phyloP scores from a whole-genome alignment of 92 coral and sea anemone species.

The Heteractis magnifica region DNA sequence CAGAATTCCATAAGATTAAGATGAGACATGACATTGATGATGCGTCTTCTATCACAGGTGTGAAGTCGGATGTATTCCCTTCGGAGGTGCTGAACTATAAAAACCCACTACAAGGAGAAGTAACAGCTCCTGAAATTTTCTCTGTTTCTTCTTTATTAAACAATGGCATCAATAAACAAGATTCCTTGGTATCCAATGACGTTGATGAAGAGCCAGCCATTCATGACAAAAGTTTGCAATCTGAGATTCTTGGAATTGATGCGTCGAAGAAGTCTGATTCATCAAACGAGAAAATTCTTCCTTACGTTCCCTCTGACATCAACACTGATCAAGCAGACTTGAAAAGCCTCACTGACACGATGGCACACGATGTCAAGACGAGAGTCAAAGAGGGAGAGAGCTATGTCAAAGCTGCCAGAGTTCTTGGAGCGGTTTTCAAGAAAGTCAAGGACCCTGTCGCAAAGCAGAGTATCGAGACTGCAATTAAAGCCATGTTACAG shows the following conservation, averaged over 20 bases:
- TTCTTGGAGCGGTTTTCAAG: conserved; percentile 81
- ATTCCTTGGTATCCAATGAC: neutral
- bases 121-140: conserved; percentile 51
- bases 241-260: neutral
- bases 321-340: conserved; percentile 13
- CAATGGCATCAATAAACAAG: conserved; percentile 19
- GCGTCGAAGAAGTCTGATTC: conserved; percentile 30
- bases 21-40: conserved; percentile 17
- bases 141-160: conserved; percentile 59
- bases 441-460: conserved; percentile 91
- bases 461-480: conserved; percentile 88
- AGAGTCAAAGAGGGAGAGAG: conserved; percentile 27
- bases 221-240: neutral
- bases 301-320: conserved; percentile 19
- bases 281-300: conserved; percentile 7
- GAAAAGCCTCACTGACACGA: conserved; percentile 27
- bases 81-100: neutral
- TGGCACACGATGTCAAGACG: conserved; percentile 1
- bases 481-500: conserved; percentile 88
- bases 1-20: conserved; percentile 59
- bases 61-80: conserved; percentile 16
- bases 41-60: neutral
- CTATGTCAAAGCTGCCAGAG: conserved; percentile 78
- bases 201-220: neutral
- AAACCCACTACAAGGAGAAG: neutral